A percentile compares a stretch with the other conserved stretches of the same genome.
phyloP scores from a whole-genome alignment of 2,888 invertebrate genomes.

The Himalopsyche japonica region DNA sequence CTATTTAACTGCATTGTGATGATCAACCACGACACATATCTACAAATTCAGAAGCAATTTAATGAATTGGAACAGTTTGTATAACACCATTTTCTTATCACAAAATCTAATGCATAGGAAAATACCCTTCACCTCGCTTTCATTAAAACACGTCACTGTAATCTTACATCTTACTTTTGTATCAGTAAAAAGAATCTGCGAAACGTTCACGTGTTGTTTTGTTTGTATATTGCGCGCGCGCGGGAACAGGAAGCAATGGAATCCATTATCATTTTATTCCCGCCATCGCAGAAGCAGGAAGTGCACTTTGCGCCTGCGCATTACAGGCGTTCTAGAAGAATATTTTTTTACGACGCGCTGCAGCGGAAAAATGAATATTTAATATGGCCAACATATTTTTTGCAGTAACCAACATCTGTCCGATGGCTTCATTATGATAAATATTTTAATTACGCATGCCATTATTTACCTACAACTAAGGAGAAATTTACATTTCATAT shows the following conservation, averaged over 20 bases:
- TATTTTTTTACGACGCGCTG: background rate
- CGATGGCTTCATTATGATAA: background rate
- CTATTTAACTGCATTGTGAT: no score
- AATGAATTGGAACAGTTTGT: background rate
- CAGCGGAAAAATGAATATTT: background rate
- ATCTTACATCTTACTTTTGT: background rate
- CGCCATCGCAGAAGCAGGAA: conserved; percentile 11
- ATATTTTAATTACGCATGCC: no score
- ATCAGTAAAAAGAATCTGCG: background rate
- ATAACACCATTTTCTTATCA: background rate
- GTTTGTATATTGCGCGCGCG: background rate
- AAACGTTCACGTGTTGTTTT: background rate
- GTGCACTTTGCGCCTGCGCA: conserved; percentile 17
- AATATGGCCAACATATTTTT: background rate
- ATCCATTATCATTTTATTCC: background rate
- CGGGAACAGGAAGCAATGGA: background rate
- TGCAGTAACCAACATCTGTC: background rate
- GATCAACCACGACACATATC: no score
- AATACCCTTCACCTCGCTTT: background rate
- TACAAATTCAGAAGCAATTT: background rate
- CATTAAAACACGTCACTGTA: background rate
- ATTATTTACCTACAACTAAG: no score
- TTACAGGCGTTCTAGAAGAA: background rate
- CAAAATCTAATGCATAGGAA: background rate
- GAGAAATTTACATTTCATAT: no score